Conservation (phyloP, 2,797 vertebrate genomes). For the Onychomys torridus region DNA sequence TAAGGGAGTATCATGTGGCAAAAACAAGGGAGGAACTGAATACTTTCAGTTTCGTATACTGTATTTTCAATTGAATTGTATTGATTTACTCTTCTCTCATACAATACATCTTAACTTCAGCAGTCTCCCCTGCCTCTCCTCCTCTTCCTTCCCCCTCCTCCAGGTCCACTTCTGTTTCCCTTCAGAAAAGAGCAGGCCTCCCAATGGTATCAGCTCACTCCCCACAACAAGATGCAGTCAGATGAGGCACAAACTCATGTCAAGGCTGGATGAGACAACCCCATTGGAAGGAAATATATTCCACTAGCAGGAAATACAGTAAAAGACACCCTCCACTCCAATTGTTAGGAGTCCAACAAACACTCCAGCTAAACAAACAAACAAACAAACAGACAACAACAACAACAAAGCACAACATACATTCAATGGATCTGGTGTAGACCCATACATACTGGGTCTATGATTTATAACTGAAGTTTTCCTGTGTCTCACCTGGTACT, state of each 20-base stretch:
- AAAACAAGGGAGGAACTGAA: background rate
- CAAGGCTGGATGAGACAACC: background rate
- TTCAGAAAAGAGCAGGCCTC: background rate
- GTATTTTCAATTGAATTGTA: background rate
- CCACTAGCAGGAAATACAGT: background rate
- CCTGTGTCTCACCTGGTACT: too few species aligned
- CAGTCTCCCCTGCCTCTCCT: background rate
- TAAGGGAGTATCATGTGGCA: background rate
- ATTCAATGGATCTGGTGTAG: background rate
- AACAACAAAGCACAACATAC: background rate
- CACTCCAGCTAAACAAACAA: background rate
- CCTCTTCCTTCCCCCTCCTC: background rate
- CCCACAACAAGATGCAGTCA: background rate
- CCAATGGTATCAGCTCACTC: background rate
- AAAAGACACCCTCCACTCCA: background rate
- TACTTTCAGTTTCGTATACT: background rate
- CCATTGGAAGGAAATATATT: background rate
- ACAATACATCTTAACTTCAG: background rate
- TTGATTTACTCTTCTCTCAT: background rate
- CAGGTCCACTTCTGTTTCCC: background rate
- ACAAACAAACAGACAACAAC: too few species aligned
- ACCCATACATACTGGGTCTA: background rate
- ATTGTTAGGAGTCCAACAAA: background rate
- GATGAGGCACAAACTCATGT: background rate
- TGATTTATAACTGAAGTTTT: background rate